A percentile compares a stretch with the other conserved stretches of the same genome.
Conservation (phyloP, 2,888 invertebrate genomes). For the Microctonus hyperodae region DNA sequence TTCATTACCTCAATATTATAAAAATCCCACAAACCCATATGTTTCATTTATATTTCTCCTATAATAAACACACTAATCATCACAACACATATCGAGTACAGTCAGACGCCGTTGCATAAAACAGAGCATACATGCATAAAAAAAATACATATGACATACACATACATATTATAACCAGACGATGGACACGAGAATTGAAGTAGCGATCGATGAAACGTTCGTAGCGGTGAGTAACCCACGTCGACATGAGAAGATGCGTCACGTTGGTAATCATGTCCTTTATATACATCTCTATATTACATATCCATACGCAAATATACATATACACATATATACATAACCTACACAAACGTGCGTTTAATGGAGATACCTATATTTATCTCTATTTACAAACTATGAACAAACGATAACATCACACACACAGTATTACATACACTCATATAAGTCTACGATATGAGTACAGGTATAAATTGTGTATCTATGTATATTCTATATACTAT, state of each 20-base stretch:
- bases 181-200: slow-evolving; percentile 31
- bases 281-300: not conserved
- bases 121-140: not conserved
- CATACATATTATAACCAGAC: not conserved
- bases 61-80: too few species aligned
- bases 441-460: not conserved
- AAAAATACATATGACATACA: slow-evolving; percentile 18
- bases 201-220: slow-evolving; percentile 61
- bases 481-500: not conserved
- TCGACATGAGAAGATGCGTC: slow-evolving; percentile 42
- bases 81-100: too few species aligned
- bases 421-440: not conserved
- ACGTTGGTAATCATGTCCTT: slow-evolving; percentile 7
- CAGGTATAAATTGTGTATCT: too few species aligned
- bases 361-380: too few species aligned
- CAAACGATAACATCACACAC: not conserved
- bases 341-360: too few species aligned
- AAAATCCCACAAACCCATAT: too few species aligned
- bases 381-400: not conserved
- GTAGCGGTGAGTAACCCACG: slow-evolving; percentile 58
- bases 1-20: too few species aligned
- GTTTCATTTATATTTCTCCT: too few species aligned
- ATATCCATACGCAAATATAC: not conserved
- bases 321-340: not conserved
- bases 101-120: not conserved